Base-by-base conservation (phyloP, 2,888 invertebrate genomes). In the Tyria jacobaeae region DNA sequence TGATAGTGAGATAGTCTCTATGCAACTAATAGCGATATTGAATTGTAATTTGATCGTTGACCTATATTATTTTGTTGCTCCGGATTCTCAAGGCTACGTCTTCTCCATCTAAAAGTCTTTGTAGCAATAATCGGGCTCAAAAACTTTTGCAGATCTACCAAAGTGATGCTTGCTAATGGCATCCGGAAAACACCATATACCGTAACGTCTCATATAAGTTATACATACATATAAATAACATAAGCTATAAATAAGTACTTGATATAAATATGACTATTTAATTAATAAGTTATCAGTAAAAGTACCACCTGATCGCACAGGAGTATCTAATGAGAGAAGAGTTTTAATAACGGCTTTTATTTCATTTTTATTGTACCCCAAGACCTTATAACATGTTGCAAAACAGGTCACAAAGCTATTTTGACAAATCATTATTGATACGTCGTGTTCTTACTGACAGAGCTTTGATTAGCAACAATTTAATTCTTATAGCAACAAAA, bases 381-480 rank as follows among this genome's bases (percentile, higher is more conserved):
- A 76, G 62, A 47, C n/a, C 49, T 60, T 68, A 70, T 60, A 50
- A 58, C 66, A 73, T 55, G 59, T 66, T 57, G 56, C 63, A 57
- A 73, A 64, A 64, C 70, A 72, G 66, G 71, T 57, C 71, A 75
- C 49, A 17, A 71, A 71, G 71, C 70, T 70, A 80, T 79, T 84
- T 83, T 86, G 88, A 89, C 89, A 85, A 89, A 89, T 89, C 85
- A 78, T 85, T 84, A 88, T 88, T 86, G 88, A 89, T 88, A 79
- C 73, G 62, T 82, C 82, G 85, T 85, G 87, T 85, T 66, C 49
- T 66, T 54, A 63, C 73, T 78, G 75, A 81, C 80, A 76, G 48
- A 17, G 17, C 35, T 66, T 62, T 21, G 44, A 27, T 12, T 64
- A 49, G 64, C 58, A 56, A 69, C 63, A 66, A 65, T 65, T 62